These are phyloP conservation scores for Frankliniella intonsa DNA, from an alignment of 2,888 invertebrate genomes.

Conservation along the genomic window DNA sequence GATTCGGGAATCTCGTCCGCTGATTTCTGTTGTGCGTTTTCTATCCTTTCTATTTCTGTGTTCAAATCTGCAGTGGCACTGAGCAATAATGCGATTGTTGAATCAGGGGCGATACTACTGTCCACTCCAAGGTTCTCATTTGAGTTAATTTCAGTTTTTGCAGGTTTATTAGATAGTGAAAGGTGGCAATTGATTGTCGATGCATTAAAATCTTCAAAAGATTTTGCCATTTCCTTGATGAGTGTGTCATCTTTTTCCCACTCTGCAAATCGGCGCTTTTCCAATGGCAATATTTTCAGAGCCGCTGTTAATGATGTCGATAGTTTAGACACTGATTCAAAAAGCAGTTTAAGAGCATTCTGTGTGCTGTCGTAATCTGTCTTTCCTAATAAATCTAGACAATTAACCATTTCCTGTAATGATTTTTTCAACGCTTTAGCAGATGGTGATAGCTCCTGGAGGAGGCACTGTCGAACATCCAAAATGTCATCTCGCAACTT, in stretches of 20 bases:
- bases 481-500: too few species aligned
- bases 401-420: too few species aligned
- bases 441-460: too few species aligned
- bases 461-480: too few species aligned
- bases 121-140: neutral
- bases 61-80: neutral
- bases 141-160: neutral
- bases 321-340: too few species aligned
- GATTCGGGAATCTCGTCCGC: neutral
- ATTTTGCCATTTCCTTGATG: neutral
- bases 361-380: too few species aligned
- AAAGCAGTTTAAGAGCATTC: too few species aligned
- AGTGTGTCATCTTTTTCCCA: neutral
- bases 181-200: neutral
- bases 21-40: neutral
- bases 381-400: too few species aligned
- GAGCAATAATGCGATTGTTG: neutral
- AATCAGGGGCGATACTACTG: neutral
- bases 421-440: too few species aligned
- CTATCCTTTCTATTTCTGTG: neutral
- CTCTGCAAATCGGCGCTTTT: neutral
- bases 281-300: neutral
- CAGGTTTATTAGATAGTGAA: neutral
- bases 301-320: too few species aligned
- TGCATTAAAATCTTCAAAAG: neutral